A percentile compares a stretch with the other conserved stretches of the same genome.
These are phyloP conservation scores for Megaceryle alcyon DNA, from an alignment of 2,797 vertebrate species.

Conservation along the genomic window DNA sequence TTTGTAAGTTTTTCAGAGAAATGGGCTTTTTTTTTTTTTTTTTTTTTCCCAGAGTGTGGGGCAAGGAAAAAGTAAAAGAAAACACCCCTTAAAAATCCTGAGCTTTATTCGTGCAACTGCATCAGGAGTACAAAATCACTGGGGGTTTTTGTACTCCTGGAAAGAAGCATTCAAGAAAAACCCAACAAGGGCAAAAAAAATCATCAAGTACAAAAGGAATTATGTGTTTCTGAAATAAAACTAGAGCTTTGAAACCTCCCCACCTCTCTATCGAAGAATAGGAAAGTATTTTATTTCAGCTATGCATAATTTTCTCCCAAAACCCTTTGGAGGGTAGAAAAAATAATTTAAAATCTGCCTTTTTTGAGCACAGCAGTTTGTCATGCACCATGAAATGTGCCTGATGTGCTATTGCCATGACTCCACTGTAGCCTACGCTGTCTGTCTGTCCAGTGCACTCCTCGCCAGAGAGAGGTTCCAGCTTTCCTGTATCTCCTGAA, in stretches of 20 bases:
- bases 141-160: neutral
- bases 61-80: neutral
- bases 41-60: neutral
- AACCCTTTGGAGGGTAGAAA: neutral
- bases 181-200: neutral
- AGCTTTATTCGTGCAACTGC: neutral
- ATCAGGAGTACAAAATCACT: neutral
- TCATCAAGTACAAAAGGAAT: neutral
- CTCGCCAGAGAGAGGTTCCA: neutral
- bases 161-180: neutral
- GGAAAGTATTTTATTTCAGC: neutral
- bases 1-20: neutral
- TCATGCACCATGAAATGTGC: neutral
- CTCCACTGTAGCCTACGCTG: rapidly evolving
- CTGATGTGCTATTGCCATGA: neutral
- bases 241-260: neutral
- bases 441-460: neutral
- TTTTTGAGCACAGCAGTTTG: neutral
- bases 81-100: neutral
- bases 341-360: neutral
- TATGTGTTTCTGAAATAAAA: neutral
- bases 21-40: no score
- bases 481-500: neutral
- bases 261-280: neutral
- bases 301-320: neutral